Conservation (phyloP, 2,888 invertebrate species). For the Euclidia mi region DNA sequence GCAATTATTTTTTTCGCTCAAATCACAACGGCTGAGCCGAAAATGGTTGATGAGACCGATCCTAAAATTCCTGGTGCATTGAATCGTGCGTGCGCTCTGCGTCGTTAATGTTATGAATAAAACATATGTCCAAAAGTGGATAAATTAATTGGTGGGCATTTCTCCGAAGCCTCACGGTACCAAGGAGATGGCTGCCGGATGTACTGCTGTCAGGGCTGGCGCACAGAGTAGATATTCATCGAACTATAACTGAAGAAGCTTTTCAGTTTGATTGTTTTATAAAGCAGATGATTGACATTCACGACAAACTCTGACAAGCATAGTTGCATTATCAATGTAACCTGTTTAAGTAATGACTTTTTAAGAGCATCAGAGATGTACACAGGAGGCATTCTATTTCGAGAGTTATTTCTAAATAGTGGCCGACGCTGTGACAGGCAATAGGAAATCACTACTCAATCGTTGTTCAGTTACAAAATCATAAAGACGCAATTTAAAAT, state of each 20-base stretch:
- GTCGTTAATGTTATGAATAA: conserved; percentile 64
- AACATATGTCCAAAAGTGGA: conserved; percentile 76
- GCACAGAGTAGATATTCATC: not conserved
- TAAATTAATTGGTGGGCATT: conserved; percentile 76
- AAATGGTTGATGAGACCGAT: conserved; percentile 4
- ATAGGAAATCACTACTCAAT: too few species aligned
- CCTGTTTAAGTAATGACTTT: too few species aligned
- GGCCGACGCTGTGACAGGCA: too few species aligned
- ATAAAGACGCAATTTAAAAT: too few species aligned
- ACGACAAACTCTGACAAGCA: too few species aligned
- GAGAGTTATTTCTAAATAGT: too few species aligned
- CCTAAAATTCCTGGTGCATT: conserved; percentile 20
- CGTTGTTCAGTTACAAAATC: too few species aligned
- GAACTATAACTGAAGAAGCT: not conserved
- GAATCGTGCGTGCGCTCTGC: conserved; percentile 42
- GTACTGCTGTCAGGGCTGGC: conserved; percentile 52
- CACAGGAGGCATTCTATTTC: too few species aligned
- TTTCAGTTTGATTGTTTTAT: not conserved
- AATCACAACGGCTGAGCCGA: not conserved
- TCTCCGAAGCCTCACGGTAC: conserved; percentile 63
- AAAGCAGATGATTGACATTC: too few species aligned
- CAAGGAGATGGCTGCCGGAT: conserved; percentile 52
- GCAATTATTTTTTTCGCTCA: not conserved
- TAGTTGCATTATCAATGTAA: too few species aligned
- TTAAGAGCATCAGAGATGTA: too few species aligned